These are phyloP conservation scores for Pagetopsis macropterus DNA, from an alignment of 2,797 vertebrate genomes.

Conservation along the genomic window DNA sequence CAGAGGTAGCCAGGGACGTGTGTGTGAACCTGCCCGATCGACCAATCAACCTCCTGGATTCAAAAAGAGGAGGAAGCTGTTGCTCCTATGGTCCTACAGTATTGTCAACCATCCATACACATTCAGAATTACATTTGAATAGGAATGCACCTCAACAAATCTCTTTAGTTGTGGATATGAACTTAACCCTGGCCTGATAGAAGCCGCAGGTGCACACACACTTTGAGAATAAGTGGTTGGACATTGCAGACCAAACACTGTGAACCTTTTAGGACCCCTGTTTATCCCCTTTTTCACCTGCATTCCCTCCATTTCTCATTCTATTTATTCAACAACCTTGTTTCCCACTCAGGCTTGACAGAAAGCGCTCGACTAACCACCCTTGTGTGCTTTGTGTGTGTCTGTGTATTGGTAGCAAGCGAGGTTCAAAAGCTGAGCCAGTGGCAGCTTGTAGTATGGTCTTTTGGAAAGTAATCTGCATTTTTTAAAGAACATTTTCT, in stretches of 20 bases:
- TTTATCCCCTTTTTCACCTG: conserved; percentile 25
- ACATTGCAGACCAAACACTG: conserved; percentile 37
- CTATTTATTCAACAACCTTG: conserved; percentile 21
- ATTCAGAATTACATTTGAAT: neutral
- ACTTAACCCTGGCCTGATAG: conserved; percentile 17
- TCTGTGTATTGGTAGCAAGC: neutral
- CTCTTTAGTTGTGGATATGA: neutral
- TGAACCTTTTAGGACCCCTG: conserved; percentile 64
- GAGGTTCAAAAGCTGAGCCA: no score
- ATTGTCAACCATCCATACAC: neutral
- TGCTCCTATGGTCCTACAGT: neutral
- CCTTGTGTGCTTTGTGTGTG: conserved; percentile 10
- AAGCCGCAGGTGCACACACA: conserved; percentile 40
- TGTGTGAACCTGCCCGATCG: conserved; percentile 19
- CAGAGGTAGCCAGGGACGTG: neutral
- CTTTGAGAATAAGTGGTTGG: conserved; percentile 43
- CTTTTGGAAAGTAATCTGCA: no score
- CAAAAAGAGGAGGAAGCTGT: neutral
- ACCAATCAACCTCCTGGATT: neutral
- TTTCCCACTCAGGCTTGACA: conserved; percentile 9
- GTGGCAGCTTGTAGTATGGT: no score
- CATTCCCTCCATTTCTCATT: conserved; percentile 25
- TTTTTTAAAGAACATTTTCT: no score
- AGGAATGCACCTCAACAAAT: conserved; percentile 3
- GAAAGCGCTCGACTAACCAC: conserved; percentile 37